phyloP scores from a whole-genome alignment of 2,113 vertebrate genomes.

The Vidua macroura region DNA sequence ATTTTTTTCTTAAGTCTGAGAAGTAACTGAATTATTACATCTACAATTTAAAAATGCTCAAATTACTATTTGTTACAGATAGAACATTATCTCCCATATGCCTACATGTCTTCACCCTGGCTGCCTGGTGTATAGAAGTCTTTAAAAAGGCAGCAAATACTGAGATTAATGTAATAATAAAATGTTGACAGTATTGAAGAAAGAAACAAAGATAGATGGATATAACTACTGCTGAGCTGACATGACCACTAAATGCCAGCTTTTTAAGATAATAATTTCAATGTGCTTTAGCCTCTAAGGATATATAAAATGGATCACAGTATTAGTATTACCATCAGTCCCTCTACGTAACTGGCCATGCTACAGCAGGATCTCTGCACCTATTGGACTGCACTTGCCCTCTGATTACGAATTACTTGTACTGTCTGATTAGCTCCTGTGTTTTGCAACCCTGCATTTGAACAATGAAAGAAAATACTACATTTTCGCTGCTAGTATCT shows the following conservation, averaged over 20 bases:
- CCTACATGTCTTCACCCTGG: constrained; percentile 26
- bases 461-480: constrained; percentile 14
- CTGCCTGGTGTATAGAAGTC: constrained; percentile 19
- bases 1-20: constrained; percentile 28
- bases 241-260: not conserved
- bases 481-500: constrained; percentile 17
- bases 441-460: constrained; percentile 42
- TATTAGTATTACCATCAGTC: constrained; percentile 52
- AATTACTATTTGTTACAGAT: constrained; percentile 54
- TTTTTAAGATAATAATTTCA: constrained; percentile 43
- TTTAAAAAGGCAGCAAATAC: constrained; percentile 22
- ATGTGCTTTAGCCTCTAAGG: constrained; percentile 57
- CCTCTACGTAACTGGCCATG: constrained; percentile 1
- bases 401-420: constrained; percentile 26
- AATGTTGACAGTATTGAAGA: not conserved
- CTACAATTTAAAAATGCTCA: constrained; percentile 14
- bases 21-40: constrained; percentile 42
- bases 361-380: constrained; percentile 40
- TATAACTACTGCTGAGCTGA: not conserved
- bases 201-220: not conserved
- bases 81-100: constrained; percentile 25
- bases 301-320: constrained; percentile 56
- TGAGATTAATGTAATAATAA: not conserved
- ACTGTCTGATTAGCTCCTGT: constrained; percentile 7
- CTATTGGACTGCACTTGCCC: constrained; percentile 35